Conservation (phyloP, 2,888 invertebrate species). For the Lepidonotus clava region DNA sequence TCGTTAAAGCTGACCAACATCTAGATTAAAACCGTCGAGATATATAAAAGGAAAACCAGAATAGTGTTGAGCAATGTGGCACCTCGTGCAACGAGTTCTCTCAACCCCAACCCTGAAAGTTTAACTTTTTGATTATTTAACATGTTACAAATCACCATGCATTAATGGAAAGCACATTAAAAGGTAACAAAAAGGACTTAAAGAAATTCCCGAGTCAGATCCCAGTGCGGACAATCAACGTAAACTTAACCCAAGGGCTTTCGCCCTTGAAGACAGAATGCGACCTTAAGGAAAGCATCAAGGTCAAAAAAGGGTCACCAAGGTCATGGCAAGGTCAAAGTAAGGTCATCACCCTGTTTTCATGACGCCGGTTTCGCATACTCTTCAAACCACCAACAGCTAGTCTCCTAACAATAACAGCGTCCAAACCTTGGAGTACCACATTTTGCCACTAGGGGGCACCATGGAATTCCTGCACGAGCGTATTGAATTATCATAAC, state of each 20-base stretch:
- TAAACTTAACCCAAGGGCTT: slow-evolving; percentile 10
- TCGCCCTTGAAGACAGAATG: too few relatives aligned
- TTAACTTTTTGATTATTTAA: not conserved
- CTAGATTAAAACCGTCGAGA: too few relatives aligned
- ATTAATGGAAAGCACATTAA: not conserved
- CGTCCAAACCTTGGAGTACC: not conserved
- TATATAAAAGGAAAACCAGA: too few relatives aligned
- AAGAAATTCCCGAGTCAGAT: not conserved
- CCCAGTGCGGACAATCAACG: slow-evolving; percentile 18
- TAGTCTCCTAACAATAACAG: slow-evolving; percentile 38
- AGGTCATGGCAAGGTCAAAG: not conserved
- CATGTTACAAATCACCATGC: slow-evolving; percentile 24
- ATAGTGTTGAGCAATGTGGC: slow-evolving; percentile 1
- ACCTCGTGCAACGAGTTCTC: not conserved
- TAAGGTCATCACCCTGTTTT: slow-evolving; percentile 6
- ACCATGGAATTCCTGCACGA: not conserved
- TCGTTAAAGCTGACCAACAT: too few relatives aligned
- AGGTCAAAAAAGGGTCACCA: not conserved
- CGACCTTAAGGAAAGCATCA: too few relatives aligned
- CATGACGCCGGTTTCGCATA: slow-evolving; percentile 13
- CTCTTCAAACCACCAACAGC: slow-evolving; percentile 36
- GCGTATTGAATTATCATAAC: too few relatives aligned
- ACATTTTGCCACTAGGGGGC: not conserved
- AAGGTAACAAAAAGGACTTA: not conserved
- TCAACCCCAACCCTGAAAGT: not conserved